These are phyloP conservation scores for Mycetomoellerius zeteki DNA, from an alignment of 1,140 invertebrate genomes.

Conservation along the genomic window DNA sequence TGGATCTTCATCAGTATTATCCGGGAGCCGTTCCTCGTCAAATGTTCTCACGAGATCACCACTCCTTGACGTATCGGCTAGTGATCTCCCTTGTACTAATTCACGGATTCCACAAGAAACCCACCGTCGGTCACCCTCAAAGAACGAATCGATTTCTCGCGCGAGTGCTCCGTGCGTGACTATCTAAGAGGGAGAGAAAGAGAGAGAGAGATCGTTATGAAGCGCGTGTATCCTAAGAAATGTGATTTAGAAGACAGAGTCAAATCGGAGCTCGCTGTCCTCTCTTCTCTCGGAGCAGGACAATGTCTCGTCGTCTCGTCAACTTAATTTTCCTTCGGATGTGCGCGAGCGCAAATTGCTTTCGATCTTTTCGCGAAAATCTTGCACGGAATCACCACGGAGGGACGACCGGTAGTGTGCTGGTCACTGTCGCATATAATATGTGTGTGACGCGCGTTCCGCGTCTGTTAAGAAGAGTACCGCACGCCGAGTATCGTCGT, in stretches of 20 bases:
- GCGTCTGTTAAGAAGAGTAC: conserved; percentile 70
- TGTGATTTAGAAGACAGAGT: not conserved
- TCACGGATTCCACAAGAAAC: conserved; percentile 72
- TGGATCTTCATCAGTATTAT: conserved; percentile 47
- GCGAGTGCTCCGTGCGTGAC: conserved; percentile 61
- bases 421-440: conserved; percentile 31
- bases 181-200: conserved; percentile 9
- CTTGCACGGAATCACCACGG: conserved; percentile 83
- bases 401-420: conserved; percentile 16
- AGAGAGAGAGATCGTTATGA: not conserved
- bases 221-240: conserved; percentile 22
- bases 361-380: conserved; percentile 72
- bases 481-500: conserved; percentile 80
- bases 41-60: conserved; percentile 39
- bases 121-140: conserved; percentile 58
- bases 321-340: not conserved
- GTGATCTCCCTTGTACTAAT: conserved; percentile 41
- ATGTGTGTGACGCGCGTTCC: not conserved
- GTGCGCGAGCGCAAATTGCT: not conserved
- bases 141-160: conserved; percentile 23
- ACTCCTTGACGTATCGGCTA: conserved; percentile 58
- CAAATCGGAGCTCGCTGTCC: conserved; percentile 58
- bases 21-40: conserved; percentile 26
- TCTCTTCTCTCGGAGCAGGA: conserved; percentile 68
- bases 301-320: conserved; percentile 21